Evolutionary conservation across 1,140 invertebrate genomes (phyloP).

Genomic region (Eriocheir sinensis): DNA sequence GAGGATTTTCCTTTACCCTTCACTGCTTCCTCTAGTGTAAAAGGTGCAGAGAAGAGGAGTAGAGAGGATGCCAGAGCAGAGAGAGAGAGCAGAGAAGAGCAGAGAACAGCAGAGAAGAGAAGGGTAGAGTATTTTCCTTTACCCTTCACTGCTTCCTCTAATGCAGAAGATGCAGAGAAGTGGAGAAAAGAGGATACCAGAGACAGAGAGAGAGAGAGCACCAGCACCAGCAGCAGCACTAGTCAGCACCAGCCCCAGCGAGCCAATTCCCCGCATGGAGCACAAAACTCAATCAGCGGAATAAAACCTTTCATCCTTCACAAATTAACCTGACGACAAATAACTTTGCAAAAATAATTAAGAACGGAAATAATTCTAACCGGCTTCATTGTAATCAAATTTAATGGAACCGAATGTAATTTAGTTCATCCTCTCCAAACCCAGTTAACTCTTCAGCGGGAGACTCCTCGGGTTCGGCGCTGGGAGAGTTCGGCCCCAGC

Average conservation of each 20-base stretch:
- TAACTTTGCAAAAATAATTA: slow-evolving; percentile 19
- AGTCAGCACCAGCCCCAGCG: no score
- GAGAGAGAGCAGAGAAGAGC: no score
- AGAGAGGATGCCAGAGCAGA: no score
- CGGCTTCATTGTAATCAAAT: slow-evolving; percentile 1
- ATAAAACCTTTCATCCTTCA: slow-evolving; percentile 13
- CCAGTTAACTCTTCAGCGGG: not conserved
- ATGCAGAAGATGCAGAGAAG: not conserved
- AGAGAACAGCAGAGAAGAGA: no score
- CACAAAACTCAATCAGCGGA: no score
- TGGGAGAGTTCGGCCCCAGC: not conserved
- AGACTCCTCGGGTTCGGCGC: not conserved
- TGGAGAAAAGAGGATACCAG: not conserved
- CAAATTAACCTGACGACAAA: slow-evolving; percentile 25
- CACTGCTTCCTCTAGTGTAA: no score
- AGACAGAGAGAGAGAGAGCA: not conserved
- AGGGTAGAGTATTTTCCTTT: no score
- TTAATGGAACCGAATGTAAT: slow-evolving; percentile 4
- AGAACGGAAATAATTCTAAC: slow-evolving; percentile 10
- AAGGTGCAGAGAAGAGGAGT: no score
- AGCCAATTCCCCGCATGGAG: no score
- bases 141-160: no score
- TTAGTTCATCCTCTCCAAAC: slow-evolving; percentile 24
- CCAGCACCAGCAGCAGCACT: no score
- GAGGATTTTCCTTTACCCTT: no score